These are phyloP conservation scores for Masnerella sp. DNA, from an alignment of 2,888 invertebrate genomes.

Conservation along the genomic window DNA sequence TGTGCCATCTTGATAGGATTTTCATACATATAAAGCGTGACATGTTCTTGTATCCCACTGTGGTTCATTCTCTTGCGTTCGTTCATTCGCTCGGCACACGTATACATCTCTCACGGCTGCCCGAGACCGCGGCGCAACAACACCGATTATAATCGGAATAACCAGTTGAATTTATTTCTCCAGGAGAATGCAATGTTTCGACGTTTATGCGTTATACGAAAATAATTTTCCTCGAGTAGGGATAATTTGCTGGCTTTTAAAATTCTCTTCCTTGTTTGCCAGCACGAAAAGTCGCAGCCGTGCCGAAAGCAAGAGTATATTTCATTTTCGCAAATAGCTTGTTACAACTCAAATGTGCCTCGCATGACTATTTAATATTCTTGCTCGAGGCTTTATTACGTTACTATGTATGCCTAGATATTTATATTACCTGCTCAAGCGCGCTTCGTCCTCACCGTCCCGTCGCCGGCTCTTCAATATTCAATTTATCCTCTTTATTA, in stretches of 20 bases:
- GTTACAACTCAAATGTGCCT: constrained; percentile 42
- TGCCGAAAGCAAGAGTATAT: constrained; percentile 55
- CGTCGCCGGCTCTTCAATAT: constrained; percentile 34
- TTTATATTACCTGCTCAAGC: constrained; percentile 43
- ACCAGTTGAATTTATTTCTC: constrained; percentile 61
- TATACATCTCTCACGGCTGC: constrained; percentile 58
- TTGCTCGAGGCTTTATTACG: constrained; percentile 29
- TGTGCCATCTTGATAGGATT: constrained; percentile 61
- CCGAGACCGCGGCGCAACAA: constrained; percentile 58
- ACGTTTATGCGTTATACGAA: constrained; percentile 60
- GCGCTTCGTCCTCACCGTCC: no score
- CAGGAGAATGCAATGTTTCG: constrained; percentile 57
- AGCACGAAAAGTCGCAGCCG: constrained; percentile 45
- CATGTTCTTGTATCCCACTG: constrained; percentile 57
- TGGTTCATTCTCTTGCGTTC: constrained; percentile 51
- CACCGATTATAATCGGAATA: constrained; percentile 61
- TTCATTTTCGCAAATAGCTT: constrained; percentile 55
- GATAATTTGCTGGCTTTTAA: constrained; percentile 58
- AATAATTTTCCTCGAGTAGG: constrained; percentile 56
- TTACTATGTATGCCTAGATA: constrained; percentile 49
- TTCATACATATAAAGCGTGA: constrained; percentile 60
- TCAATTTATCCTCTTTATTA: constrained; percentile 4
- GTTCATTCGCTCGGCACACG: constrained; percentile 48
- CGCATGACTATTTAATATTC: constrained; percentile 50
- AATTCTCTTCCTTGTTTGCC: constrained; percentile 59